Evolutionary conservation across 2,797 vertebrate species (phyloP).

Genomic region (Hirundo rustica): DNA sequence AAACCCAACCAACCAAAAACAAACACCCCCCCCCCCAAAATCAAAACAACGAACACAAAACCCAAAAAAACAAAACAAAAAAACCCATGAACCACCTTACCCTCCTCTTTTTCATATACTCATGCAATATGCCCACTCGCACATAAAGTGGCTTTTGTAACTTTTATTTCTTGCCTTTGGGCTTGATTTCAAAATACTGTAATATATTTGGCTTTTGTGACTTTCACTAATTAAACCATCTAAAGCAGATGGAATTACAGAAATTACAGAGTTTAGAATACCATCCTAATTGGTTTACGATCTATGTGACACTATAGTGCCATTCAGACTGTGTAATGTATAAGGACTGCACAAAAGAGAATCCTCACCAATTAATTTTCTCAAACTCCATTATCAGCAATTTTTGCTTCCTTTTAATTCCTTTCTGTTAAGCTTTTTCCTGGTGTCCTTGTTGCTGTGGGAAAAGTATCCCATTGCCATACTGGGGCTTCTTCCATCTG

Average conservation of each 20-base stretch:
- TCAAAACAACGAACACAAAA: no score
- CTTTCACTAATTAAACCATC: conserved; percentile 81
- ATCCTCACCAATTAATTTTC: conserved; percentile 73
- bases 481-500: not conserved
- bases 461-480: not conserved
- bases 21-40: no score
- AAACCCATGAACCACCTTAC: not conserved
- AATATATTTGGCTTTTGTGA: conserved; percentile 83
- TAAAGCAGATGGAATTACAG: conserved; percentile 83
- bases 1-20: no score
- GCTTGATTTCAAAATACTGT: conserved; percentile 80
- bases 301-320: conserved; percentile 78
- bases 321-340: conserved; percentile 73
- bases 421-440: not conserved
- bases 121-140: conserved; percentile 60
- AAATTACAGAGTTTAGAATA: conserved; percentile 81
- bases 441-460: not conserved
- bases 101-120: not conserved
- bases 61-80: no score
- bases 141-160: conserved; percentile 71
- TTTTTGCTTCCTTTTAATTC: conserved; percentile 25
- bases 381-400: conserved; percentile 65
- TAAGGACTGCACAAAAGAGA: conserved; percentile 67
- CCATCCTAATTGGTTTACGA: conserved; percentile 81
- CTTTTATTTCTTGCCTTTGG: conserved; percentile 74